Percentiles rank a stretch among this genome's conserved stretches.
Conservation (phyloP, 2,113 vertebrate genomes). For the Puntigrus tetrazona region DNA sequence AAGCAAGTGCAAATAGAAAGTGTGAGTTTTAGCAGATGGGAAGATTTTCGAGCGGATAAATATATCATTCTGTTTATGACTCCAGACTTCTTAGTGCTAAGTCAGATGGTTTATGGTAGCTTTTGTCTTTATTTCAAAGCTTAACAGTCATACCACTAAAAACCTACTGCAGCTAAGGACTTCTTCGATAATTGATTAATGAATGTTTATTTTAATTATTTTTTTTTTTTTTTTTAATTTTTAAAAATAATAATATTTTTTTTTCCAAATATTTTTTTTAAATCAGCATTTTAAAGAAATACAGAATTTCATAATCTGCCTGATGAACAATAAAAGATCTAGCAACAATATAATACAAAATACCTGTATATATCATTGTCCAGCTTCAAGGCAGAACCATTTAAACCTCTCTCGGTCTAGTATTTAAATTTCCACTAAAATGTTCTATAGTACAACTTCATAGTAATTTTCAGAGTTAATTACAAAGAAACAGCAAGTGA, state of each 20-base stretch:
- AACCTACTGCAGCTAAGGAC: neutral
- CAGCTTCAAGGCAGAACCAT: too few relatives aligned
- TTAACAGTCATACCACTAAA: neutral
- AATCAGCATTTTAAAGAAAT: neutral
- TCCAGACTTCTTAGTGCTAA: neutral
- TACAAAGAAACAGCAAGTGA: neutral
- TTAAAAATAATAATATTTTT: too few relatives aligned
- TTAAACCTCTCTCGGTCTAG: too few relatives aligned
- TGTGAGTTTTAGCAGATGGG: neutral
- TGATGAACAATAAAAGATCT: too few relatives aligned
- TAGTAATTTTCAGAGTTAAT: neutral
- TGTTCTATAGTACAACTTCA: neutral
- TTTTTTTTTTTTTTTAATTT: too few relatives aligned
- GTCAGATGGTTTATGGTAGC: neutral
- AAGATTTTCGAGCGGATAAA: neutral
- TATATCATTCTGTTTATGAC: conserved; percentile 1
- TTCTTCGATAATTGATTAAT: neutral
- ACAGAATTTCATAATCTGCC: neutral
- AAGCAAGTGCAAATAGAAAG: neutral
- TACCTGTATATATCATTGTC: too few relatives aligned
- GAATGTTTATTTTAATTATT: too few relatives aligned
- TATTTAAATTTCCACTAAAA: too few relatives aligned
- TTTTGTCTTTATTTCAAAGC: neutral
- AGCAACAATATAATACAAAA: too few relatives aligned
- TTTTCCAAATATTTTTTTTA: too few relatives aligned